A percentile compares a stretch with the other conserved stretches of the same genome.
Conservation (phyloP, 2,113 vertebrate genomes). For the Miniopterus natalensis region DNA sequence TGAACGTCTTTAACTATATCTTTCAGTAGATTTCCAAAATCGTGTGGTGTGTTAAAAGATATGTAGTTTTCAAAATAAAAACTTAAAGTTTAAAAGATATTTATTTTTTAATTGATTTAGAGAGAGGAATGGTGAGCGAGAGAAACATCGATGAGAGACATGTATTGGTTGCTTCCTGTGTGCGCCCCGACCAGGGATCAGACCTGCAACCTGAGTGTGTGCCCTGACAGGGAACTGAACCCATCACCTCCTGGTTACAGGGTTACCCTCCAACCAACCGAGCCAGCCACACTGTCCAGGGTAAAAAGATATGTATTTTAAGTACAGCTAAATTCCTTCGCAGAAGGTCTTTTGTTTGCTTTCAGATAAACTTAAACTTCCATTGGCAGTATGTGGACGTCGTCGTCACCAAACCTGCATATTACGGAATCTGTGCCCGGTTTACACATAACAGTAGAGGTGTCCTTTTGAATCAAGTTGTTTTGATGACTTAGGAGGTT, state of each 20-base stretch:
- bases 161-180: not conserved
- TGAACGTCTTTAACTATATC: not conserved
- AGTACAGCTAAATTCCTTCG: not conserved
- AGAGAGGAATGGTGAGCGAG: not conserved
- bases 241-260: not conserved
- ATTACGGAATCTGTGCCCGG: not conserved
- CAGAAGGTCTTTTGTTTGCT: not conserved
- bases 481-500: not conserved
- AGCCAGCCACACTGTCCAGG: not conserved
- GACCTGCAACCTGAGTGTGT: not conserved
- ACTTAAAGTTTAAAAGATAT: not conserved
- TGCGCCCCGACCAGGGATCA: not conserved
- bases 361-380: not conserved
- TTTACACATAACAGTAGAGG: not conserved
- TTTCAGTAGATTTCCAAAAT: not conserved
- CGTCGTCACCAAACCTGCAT: not conserved
- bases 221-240: not conserved
- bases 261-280: not conserved
- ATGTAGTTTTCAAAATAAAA: conserved; percentile 34
- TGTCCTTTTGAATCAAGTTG: not conserved
- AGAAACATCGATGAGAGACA: not conserved
- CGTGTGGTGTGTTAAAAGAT: not conserved
- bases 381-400: not conserved
- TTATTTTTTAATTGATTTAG: not conserved
- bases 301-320: not conserved